Evolutionary conservation across 2,113 vertebrate genomes (phyloP).

Genomic region (Alosa alosa): DNA sequence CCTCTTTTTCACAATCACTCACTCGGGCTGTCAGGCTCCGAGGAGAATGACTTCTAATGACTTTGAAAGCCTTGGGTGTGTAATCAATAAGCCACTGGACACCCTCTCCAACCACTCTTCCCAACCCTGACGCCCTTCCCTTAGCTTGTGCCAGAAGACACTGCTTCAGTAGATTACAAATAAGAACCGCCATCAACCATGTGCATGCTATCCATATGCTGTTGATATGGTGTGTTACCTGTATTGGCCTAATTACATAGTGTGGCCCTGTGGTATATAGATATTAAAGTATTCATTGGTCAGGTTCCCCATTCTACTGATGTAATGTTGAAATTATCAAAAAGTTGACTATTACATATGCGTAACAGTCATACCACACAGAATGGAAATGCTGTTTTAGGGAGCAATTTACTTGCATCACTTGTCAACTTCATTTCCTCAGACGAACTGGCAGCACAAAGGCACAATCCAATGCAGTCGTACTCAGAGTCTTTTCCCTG

Average conservation of each 20-base stretch:
- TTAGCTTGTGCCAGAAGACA: neutral
- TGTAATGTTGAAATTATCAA: neutral
- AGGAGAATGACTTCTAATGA: slow-evolving; percentile 54
- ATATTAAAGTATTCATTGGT: neutral
- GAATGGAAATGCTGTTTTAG: neutral
- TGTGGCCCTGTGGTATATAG: neutral
- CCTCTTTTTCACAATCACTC: slow-evolving; percentile 53
- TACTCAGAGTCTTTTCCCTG: neutral
- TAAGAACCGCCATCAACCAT: neutral
- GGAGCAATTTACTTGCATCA: neutral
- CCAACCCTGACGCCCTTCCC: neutral
- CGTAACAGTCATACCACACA: neutral
- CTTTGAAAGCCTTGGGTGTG: slow-evolving; percentile 44
- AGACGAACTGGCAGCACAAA: neutral
- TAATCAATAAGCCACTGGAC: slow-evolving; percentile 58
- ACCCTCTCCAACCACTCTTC: slow-evolving; percentile 30
- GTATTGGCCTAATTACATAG: neutral
- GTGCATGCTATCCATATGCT: neutral
- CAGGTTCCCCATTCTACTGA: neutral
- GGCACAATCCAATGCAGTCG: neutral
- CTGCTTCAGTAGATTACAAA: neutral
- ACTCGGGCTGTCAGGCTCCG: slow-evolving; percentile 44
- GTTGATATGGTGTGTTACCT: neutral
- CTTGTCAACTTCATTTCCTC: neutral
- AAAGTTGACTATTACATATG: neutral